phyloP scores from a whole-genome alignment of 2,797 vertebrate genomes.

The Lophotriccus pileatus region DNA sequence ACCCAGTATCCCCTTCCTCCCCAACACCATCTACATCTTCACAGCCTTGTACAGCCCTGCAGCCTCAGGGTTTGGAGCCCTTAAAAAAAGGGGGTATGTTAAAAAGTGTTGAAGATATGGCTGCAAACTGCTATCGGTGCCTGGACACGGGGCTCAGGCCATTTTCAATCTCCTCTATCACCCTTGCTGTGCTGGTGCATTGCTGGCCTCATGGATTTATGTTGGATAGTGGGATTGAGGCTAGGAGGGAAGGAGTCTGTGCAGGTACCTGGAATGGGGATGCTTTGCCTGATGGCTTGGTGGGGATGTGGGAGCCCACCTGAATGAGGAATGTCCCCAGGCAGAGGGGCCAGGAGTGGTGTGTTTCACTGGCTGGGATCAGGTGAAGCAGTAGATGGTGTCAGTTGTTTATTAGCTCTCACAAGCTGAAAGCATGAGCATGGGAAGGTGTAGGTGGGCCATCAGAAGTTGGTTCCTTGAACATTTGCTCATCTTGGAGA shows the following conservation, averaged over 20 bases:
- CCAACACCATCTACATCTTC: background rate
- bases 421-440: accelerated
- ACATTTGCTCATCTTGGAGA: background rate
- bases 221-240: background rate
- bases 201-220: background rate
- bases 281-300: background rate
- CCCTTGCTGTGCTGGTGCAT: background rate
- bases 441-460: background rate
- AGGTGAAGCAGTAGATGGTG: background rate
- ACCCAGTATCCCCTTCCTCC: background rate
- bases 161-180: background rate
- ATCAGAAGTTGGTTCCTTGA: background rate
- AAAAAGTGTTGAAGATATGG: background rate
- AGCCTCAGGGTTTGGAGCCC: background rate
- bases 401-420: background rate
- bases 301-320: background rate
- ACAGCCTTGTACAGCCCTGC: background rate
- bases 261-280: background rate
- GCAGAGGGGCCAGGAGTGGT: background rate
- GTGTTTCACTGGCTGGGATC: background rate
- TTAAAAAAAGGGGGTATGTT: background rate
- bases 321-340: background rate
- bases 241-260: background rate
- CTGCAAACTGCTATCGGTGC: background rate
- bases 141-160: background rate